Base-by-base conservation (phyloP, 2,888 invertebrate genomes). In the Melanchra persicariae region DNA sequence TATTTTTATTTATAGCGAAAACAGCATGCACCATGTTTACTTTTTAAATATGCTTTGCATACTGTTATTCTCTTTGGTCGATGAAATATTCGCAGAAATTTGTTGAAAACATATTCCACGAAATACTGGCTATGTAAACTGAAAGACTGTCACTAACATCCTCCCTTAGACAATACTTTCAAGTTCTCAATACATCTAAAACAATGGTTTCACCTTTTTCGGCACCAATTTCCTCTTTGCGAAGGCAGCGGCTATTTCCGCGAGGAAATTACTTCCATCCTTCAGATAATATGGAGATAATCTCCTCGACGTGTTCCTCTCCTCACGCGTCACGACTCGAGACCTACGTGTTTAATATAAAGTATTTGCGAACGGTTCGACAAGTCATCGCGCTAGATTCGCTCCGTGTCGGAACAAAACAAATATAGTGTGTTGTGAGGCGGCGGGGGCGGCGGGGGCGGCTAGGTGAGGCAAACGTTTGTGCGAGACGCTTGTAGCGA, bases 211-310 rank as follows among this genome's bases (percentile, higher is more conserved):
- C 43, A 68, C n/a, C 47, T 79, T 77, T 78, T 80, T 77, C 47
- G 63, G 40, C 55, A 55, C 15, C 62, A 77, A 79, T 80, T 75
- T 75, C 80, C 75, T 62, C 60, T 3, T 59, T 34, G 30, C 68
- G 19, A 51, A 59, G 49, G 77, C 62, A 51, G 19, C 45, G 62
- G 61, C 61, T 79, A 79, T 79, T 68, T 75, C 68, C 77, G 61
- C 30, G 59, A 79, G 77, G 77, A 79, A 77, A 79, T 77, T 69
- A 79, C 80, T 79, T 51, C 26, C 62, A 77, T 69, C 75, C 80
- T 47, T 51, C 37, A 79, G 77, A 79, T 79, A 77, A 74, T 75
- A 60, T 70, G 70, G 37, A 75, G 60, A 75, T 77, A 63, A 75
- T 68, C 61, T 74, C 19, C 26, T 49, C 52, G 79, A 61, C 34